Percentiles rank a stretch among this genome's conserved stretches.
phyloP scores from a whole-genome alignment of 1,140 invertebrate genomes.

The Nilaparvata lugens region DNA sequence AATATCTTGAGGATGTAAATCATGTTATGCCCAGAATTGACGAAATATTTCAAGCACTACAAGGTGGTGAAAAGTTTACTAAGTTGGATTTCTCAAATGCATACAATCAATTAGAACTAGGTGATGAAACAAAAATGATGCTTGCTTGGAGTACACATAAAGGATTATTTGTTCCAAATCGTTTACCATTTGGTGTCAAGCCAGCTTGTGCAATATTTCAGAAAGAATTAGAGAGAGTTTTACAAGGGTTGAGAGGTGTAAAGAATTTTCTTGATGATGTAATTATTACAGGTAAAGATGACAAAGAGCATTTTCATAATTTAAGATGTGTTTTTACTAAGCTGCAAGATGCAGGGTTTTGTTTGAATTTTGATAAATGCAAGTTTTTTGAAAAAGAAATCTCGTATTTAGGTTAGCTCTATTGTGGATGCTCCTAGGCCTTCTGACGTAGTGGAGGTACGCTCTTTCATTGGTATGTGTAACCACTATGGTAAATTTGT shows the following conservation, averaged over 20 bases:
- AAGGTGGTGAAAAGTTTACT: slow-evolving; percentile 9
- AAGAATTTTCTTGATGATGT: background rate
- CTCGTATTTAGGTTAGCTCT: slow-evolving; percentile 28
- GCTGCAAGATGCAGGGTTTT: background rate
- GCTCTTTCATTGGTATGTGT: slow-evolving; percentile 30
- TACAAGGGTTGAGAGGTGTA: background rate
- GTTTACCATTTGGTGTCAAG: background rate
- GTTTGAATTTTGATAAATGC: slow-evolving; percentile 20
- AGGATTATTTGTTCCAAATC: slow-evolving; percentile 7
- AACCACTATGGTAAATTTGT: slow-evolving; percentile 33
- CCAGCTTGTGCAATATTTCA: background rate
- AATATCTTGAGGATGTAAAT: slow-evolving; percentile 1
- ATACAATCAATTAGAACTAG: slow-evolving; percentile 7
- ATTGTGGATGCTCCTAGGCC: slow-evolving; percentile 26
- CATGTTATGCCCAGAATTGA: slow-evolving; percentile 11
- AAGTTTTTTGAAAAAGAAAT: slow-evolving; percentile 18
- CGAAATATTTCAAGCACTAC: slow-evolving; percentile 3
- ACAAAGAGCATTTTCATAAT: background rate
- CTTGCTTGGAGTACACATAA: background rate
- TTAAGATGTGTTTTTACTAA: background rate
- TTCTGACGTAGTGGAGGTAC: slow-evolving; percentile 22
- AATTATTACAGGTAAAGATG: background rate
- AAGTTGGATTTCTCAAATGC: slow-evolving; percentile 10
- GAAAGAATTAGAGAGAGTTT: background rate
- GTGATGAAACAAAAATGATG: background rate